These are phyloP conservation scores for Paratrypauchen microcephalus DNA, from an alignment of 2,797 vertebrate genomes.

Conservation along the genomic window DNA sequence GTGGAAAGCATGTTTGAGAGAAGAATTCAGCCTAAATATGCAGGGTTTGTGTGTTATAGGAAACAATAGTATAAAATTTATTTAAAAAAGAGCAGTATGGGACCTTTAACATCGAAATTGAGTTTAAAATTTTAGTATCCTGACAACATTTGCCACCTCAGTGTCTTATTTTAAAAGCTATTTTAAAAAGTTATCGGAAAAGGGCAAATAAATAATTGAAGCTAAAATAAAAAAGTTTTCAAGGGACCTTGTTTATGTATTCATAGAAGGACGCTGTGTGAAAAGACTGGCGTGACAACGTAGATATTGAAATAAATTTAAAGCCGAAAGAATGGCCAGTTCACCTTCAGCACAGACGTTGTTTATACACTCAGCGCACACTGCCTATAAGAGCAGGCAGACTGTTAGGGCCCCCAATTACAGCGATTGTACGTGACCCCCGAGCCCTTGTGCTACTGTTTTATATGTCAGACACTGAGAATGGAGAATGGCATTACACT, in stretches of 20 bases:
- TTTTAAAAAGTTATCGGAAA: slow-evolving; percentile 1
- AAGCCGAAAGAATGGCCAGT: background rate
- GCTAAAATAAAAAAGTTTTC: slow-evolving; percentile 35
- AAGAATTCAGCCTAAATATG: no score
- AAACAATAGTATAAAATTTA: no score
- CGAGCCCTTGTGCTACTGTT: slow-evolving; percentile 39
- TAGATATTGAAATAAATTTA: slow-evolving; percentile 19
- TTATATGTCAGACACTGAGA: slow-evolving; percentile 44
- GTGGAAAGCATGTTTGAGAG: no score
- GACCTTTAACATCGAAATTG: no score
- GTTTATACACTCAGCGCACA: slow-evolving; percentile 31
- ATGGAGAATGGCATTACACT: no score
- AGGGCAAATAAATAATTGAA: background rate
- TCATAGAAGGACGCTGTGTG: slow-evolving; percentile 36
- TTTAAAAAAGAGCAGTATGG: no score
- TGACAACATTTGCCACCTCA: background rate
- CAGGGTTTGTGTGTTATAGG: no score
- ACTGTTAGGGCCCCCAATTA: slow-evolving; percentile 62
- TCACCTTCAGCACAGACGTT: background rate
- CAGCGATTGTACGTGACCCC: slow-evolving; percentile 56
- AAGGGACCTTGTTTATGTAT: slow-evolving; percentile 39
- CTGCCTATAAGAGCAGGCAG: slow-evolving; percentile 30
- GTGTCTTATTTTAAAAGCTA: background rate
- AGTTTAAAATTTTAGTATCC: no score
- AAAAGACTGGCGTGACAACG: slow-evolving; percentile 15